A percentile compares a stretch with the other conserved stretches of the same genome.
Conservation (phyloP, 2,888 invertebrate species). For the Lycocerus yunnanus region DNA sequence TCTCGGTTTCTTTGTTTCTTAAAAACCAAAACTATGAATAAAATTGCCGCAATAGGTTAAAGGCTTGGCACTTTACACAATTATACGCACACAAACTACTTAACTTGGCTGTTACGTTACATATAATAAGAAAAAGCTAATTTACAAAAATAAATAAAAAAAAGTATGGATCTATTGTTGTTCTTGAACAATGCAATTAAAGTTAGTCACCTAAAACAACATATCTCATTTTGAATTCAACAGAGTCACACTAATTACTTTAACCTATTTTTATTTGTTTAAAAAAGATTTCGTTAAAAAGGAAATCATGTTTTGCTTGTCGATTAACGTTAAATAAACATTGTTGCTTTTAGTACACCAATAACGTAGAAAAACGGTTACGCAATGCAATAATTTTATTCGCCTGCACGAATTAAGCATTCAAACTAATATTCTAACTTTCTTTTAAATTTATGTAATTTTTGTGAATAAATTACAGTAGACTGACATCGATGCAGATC, state of each 20-base stretch:
- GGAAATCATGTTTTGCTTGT: slow-evolving; percentile 12
- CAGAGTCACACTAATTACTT: slow-evolving; percentile 16
- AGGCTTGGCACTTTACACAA: slow-evolving; percentile 1
- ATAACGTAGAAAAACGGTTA: not conserved
- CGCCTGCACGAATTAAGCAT: not conserved
- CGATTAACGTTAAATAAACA: not conserved
- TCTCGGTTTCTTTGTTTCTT: not conserved
- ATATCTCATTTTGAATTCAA: slow-evolving; percentile 8
- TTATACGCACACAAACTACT: not conserved
- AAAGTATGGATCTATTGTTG: not conserved
- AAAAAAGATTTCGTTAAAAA: slow-evolving; percentile 19
- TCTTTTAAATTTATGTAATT: not conserved
- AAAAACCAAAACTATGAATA: not conserved
- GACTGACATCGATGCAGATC: not conserved
- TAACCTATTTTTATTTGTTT: slow-evolving; percentile 14
- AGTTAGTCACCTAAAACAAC: not conserved
- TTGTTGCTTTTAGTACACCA: not conserved
- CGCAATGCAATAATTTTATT: not conserved
- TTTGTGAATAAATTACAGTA: not conserved
- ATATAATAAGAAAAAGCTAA: not conserved
- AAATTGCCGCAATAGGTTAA: slow-evolving; percentile 1
- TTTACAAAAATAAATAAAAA: not conserved
- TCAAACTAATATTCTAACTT: not conserved
- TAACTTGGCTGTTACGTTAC: not conserved
- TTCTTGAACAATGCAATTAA: not conserved